A percentile compares a stretch with the other conserved stretches of the same genome.
Evolutionary conservation across 2,113 vertebrate species (phyloP).

Genomic region (Hippocampus comes): DNA sequence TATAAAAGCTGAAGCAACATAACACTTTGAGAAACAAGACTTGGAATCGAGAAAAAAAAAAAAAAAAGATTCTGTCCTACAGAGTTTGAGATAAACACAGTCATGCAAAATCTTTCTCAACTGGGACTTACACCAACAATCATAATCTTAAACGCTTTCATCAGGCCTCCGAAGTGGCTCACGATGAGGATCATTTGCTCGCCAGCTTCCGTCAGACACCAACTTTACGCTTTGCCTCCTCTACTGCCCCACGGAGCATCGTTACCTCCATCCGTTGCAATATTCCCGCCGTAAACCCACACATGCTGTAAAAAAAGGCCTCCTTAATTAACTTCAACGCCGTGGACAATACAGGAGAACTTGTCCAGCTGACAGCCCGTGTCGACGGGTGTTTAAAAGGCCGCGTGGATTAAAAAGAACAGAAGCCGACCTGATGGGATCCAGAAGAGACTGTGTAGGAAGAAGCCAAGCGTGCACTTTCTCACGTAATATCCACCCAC

Average conservation of each 20-base stretch:
- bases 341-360: background rate
- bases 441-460: conserved; percentile 7
- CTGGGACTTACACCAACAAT: background rate
- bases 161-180: background rate
- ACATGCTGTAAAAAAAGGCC: background rate
- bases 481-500: conserved; percentile 78
- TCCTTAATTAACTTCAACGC: conserved; percentile 2
- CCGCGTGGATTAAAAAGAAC: background rate
- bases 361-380: background rate
- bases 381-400: background rate
- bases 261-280: background rate
- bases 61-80: background rate
- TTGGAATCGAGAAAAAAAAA: background rate
- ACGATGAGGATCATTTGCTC: background rate
- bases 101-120: background rate
- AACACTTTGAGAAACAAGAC: background rate
- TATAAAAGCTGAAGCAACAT: background rate
- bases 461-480: conserved; percentile 62
- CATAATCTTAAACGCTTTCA: background rate
- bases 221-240: background rate
- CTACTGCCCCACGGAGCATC: background rate
- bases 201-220: background rate
- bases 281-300: background rate
- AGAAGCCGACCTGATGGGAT: background rate
- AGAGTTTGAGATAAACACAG: background rate